Base-by-base conservation (phyloP, 2,888 invertebrate species). In the Chloroclysta siterata region DNA sequence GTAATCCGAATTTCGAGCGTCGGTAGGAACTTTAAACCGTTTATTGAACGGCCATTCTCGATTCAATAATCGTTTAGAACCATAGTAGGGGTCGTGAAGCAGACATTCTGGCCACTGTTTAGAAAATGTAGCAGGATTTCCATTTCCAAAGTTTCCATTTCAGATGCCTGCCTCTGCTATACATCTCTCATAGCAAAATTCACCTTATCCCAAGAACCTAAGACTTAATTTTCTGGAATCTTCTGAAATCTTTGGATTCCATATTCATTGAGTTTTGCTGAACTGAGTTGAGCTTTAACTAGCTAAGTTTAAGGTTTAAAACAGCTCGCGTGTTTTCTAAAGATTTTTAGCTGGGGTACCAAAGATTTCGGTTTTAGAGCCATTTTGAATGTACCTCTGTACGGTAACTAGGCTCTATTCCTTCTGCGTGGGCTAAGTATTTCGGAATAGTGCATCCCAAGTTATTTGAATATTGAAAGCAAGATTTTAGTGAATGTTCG, bases 91-190 rank as follows among this genome's bases (percentile, higher is more conserved):
- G 68, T 44, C 39, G 33, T 57, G 61, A 69, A 66, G 64, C 75
- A 76, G 71, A 80, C 68, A 72, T 69, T 69, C 71, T 66, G 71
- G 70, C 53, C 57, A 68, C 74, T 81, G 79, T 82, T 81, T 78
- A 79, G 80, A 78, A 79, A 80, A 79, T 80, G 73, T 74, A 71
- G 62, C 67, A 73, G 79, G 77, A 82, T 82, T 83, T 79, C 74
- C 76, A 81, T 66, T 66, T 39, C 46, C 39, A 63, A 51, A 17
- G 29, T 42, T 63, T 63, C 51, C 53, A 29, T 58, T 54, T 46
- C 44, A 14, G 22, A 7, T 41, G 14, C 44, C 36, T 14, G 13
- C 15, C 47, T 41, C 28, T 53, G 22, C 22, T 22, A 22, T 2
- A 0, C 44, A 22, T 14, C 10, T 46, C 10, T 44, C 33, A 44